Evolutionary conservation across 1,140 invertebrate species (phyloP), one percentile per base, ranked within the genome.

Genomic region (Dendroctonus ponderosae): DNA sequence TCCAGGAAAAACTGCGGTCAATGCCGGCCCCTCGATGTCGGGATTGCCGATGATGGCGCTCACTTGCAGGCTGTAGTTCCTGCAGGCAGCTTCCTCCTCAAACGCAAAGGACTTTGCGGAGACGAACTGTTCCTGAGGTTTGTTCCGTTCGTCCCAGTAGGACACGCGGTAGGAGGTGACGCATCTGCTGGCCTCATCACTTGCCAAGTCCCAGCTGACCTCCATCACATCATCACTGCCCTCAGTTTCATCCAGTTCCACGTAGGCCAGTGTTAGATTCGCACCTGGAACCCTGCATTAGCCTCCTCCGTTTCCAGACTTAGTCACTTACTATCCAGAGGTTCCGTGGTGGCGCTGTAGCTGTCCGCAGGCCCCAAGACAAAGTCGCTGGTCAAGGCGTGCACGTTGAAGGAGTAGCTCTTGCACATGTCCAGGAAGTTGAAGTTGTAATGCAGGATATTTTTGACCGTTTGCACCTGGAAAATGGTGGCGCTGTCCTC

Each of bases 81-180:
- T 62, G 12, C 60, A 62, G 14, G 60, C 38, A 7, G 43, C 41
- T 12, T 7, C 6, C 12, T 53, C 53, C 37, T 8, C 11, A 14
- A 62, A 42, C 5, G 0, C 11, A 43, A 62, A 62, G n/a, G n/a
- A 52, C 7, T 52, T 42, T 8, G 15, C 6, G 9, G 39, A 7
- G 11, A 43, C 49, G 60, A 52, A 62, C 7, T 42, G n/a, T 26
- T 62, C 60, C 9, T 38, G 14, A 7, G 60, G 60, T 2, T 41
- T 14, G 40, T 62, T 52, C 11, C 38, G 37, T 38, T 62, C 60
- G 40, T 62, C 39, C 60, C 60, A 62, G 39, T 62, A 62, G 9
- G 53, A 39, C 7, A 62, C 60, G 6, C 60, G 40, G 49, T 62
- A 62, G 14, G 40, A 52, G 9, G 49, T 42, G 11, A 62, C 42